Conservation (phyloP, 2,113 vertebrate species). For the Laterallus jamaicensis region DNA sequence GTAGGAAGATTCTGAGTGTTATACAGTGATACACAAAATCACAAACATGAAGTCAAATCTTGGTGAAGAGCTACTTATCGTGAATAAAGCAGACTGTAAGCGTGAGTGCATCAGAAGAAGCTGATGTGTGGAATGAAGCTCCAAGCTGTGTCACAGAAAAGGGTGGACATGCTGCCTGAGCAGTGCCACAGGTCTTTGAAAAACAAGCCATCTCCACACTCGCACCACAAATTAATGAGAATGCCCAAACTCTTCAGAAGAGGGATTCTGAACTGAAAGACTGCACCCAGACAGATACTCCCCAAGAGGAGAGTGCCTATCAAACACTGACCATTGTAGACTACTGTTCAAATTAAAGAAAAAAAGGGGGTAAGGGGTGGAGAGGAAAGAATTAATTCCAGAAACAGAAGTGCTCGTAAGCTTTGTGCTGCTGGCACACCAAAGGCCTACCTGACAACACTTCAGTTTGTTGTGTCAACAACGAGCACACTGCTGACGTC, state of each 20-base stretch:
- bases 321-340: background rate
- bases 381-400: background rate
- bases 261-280: background rate
- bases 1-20: background rate
- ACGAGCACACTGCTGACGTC: background rate
- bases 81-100: background rate
- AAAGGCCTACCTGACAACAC: background rate
- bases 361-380: accelerated
- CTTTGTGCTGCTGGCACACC: background rate
- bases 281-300: background rate
- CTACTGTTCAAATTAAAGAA: background rate
- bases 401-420: background rate
- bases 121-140: background rate
- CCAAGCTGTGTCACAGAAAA: background rate
- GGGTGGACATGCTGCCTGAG: background rate
- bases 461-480: background rate
- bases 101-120: background rate
- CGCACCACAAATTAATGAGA: background rate
- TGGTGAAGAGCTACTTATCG: background rate
- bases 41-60: background rate
- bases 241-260: background rate
- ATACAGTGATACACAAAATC: background rate
- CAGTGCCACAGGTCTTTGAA: background rate
- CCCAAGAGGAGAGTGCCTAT: background rate
- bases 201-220: background rate